Percentiles rank a stretch among this genome's conserved stretches.
Evolutionary conservation across 2,888 invertebrate species (phyloP).

Genomic region (Napeogenes sylphis): DNA sequence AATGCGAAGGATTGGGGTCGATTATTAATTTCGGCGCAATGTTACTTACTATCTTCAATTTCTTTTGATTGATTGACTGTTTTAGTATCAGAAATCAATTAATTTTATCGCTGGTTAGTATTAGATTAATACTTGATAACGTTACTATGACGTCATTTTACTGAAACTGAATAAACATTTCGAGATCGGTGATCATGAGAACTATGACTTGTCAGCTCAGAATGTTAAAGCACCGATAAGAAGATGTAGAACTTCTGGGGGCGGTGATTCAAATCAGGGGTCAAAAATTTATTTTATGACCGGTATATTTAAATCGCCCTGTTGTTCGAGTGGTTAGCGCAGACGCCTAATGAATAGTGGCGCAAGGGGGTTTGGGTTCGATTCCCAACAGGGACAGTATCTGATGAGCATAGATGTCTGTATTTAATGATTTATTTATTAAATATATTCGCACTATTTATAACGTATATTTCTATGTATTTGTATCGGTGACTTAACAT

Average conservation of each 20-base stretch:
- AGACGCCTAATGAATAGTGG: too few relatives aligned
- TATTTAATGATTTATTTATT: too few relatives aligned
- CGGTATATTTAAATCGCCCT: too few relatives aligned
- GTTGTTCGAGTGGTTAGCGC: too few relatives aligned
- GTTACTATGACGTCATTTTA: slow-evolving; percentile 12
- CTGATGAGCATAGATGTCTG: too few relatives aligned
- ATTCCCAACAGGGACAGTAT: too few relatives aligned
- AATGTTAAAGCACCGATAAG: slow-evolving; percentile 42
- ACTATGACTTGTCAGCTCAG: slow-evolving; percentile 41
- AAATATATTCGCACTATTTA: too few relatives aligned
- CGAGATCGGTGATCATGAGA: neutral
- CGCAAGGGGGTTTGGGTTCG: too few relatives aligned
- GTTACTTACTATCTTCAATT: neutral
- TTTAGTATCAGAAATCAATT: neutral
- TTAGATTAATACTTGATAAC: neutral
- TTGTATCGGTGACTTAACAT: too few relatives aligned
- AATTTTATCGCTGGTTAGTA: neutral
- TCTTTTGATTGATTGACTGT: neutral
- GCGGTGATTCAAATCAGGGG: slow-evolving; percentile 45
- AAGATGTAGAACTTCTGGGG: slow-evolving; percentile 38
- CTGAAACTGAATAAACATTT: neutral
- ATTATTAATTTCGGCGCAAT: too few relatives aligned
- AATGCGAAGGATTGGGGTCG: too few relatives aligned
- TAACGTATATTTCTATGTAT: too few relatives aligned
- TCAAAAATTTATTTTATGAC: slow-evolving; percentile 27